phyloP scores from a whole-genome alignment of 2,797 vertebrate genomes.

The Bryconaethiops microstoma region DNA sequence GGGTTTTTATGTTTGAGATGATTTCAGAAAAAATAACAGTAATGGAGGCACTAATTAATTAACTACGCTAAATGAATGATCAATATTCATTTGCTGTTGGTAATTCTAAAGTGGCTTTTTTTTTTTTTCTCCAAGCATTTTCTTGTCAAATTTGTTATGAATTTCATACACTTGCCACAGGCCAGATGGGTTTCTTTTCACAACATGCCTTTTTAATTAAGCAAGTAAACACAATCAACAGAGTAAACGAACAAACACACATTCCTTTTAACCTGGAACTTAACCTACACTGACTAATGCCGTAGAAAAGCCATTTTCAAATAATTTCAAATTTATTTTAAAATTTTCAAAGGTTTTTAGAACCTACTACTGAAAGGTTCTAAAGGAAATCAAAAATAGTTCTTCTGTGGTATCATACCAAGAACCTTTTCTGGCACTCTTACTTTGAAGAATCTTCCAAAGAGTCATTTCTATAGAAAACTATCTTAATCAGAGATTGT shows the following conservation, averaged over 20 bases:
- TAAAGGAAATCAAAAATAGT: no score
- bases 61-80: no score
- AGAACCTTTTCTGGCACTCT: no score
- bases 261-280: neutral
- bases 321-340: no score
- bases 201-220: neutral
- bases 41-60: neutral
- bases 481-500: neutral
- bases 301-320: no score
- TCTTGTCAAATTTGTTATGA: neutral
- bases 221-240: neutral
- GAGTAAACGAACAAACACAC: conserved; percentile 4
- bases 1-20: neutral
- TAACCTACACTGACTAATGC: conserved; percentile 1
- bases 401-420: no score
- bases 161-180: neutral
- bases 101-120: neutral
- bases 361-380: no score
- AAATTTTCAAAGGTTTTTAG: no score
- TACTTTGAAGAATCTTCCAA: no score
- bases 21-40: neutral
- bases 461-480: neutral
- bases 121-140: no score
- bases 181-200: neutral
- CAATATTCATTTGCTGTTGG: neutral